Evolutionary conservation across 2,888 invertebrate genomes (phyloP).

Genomic region (Metallyticus violacea): DNA sequence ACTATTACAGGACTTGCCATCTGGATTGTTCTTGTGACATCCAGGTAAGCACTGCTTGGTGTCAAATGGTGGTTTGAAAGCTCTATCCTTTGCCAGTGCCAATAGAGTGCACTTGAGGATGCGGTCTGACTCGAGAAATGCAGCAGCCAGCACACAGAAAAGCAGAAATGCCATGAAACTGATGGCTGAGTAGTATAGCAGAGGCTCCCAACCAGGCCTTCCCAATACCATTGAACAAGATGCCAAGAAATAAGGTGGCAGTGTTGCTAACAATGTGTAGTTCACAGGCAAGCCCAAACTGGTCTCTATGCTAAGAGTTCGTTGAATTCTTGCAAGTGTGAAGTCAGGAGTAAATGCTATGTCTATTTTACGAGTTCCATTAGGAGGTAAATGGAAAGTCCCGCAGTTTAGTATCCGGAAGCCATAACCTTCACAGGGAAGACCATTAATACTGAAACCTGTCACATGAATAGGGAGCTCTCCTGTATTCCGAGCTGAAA

Average conservation of each 20-base stretch:
- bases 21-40: background rate
- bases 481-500: conserved; percentile 87
- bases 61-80: background rate
- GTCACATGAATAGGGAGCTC: conserved; percentile 77
- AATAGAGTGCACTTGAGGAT: conserved; percentile 56
- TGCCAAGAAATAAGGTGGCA: conserved; percentile 62
- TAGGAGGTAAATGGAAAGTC: conserved; percentile 67
- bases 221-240: conserved; percentile 66
- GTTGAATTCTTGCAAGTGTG: conserved; percentile 69
- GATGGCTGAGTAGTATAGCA: conserved; percentile 63
- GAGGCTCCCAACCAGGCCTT: conserved; percentile 74
- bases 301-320: conserved; percentile 60
- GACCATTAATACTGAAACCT: conserved; percentile 63
- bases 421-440: conserved; percentile 73
- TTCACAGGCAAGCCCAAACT: conserved; percentile 60
- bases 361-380: conserved; percentile 72
- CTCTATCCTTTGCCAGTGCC: conserved; percentile 52
- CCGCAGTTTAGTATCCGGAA: conserved; percentile 74
- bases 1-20: background rate
- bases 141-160: conserved; percentile 62
- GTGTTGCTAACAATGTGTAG: conserved; percentile 67
- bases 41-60: background rate
- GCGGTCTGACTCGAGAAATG: conserved; percentile 69
- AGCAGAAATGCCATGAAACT: conserved; percentile 60
- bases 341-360: conserved; percentile 89